Percentiles rank a stretch among this genome's conserved stretches.
phyloP scores from a whole-genome alignment of 2,113 vertebrate species.

The Bufo gargarizans region DNA sequence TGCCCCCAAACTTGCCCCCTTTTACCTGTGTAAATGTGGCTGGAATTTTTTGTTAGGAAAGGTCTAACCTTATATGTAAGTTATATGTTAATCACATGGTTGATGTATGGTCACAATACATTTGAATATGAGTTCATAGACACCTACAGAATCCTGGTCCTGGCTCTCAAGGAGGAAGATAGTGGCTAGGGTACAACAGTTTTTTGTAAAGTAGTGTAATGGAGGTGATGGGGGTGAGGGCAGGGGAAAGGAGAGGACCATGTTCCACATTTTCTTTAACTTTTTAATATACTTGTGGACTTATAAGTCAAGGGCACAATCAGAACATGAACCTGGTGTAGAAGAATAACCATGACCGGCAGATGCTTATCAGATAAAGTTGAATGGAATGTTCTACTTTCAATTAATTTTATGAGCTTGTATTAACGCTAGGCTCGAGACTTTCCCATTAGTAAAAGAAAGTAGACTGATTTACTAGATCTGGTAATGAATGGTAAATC shows the following conservation, averaged over 20 bases:
- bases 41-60: too few species aligned
- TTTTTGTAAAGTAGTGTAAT: not conserved
- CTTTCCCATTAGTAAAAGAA: constrained; percentile 1
- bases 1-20: too few species aligned
- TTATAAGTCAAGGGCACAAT: not conserved
- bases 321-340: not conserved
- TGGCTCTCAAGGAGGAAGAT: not conserved
- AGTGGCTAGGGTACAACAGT: not conserved
- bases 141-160: not conserved
- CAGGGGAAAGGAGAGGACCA: too few species aligned
- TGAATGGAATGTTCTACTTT: constrained; percentile 1
- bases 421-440: not conserved
- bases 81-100: too few species aligned
- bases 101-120: too few species aligned
- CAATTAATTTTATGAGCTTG: constrained; percentile 9
- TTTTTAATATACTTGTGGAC: not conserved
- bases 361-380: constrained; percentile 8
- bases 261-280: not conserved
- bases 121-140: not conserved
- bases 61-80: too few species aligned
- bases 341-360: not conserved
- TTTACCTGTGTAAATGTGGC: too few species aligned
- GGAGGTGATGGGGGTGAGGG: not conserved
- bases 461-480: constrained; percentile 17
- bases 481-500: constrained; percentile 45